phyloP scores from a whole-genome alignment of 2,797 vertebrate species.

The Dryobates pubescens region DNA sequence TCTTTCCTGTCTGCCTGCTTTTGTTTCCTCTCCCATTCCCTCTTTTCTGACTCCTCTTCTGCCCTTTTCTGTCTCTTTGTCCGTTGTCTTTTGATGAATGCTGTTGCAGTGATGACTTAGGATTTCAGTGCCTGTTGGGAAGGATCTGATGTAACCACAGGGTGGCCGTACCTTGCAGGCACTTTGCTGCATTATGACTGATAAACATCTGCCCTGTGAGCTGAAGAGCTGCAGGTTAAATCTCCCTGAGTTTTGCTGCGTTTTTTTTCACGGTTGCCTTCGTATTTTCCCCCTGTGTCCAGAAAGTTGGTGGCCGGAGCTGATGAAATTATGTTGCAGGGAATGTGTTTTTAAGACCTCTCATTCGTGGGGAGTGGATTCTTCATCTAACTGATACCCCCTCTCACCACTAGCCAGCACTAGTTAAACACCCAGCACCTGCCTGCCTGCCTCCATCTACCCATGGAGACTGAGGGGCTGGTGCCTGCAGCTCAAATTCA shows the following conservation, averaged over 20 bases:
- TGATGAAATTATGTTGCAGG: neutral
- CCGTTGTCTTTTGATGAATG: constrained; percentile 37
- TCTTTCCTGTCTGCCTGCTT: neutral
- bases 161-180: neutral
- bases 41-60: neutral
- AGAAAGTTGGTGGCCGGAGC: neutral
- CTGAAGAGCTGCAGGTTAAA: neutral
- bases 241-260: neutral
- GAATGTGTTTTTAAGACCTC: neutral
- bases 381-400: neutral
- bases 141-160: constrained; percentile 25
- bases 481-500: neutral
- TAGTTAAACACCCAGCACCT: neutral
- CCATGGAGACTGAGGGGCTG: neutral
- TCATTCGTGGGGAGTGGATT: fast-evolving
- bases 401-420: neutral
- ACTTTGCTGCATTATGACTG: neutral
- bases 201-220: neutral
- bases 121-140: constrained; percentile 24
- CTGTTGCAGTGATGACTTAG: constrained; percentile 27
- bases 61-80: constrained; percentile 23
- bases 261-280: neutral
- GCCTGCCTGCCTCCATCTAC: neutral
- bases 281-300: neutral
- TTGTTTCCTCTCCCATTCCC: neutral